Conservation (phyloP, 2,888 invertebrate genomes). For the Syrphus vitripennis region DNA sequence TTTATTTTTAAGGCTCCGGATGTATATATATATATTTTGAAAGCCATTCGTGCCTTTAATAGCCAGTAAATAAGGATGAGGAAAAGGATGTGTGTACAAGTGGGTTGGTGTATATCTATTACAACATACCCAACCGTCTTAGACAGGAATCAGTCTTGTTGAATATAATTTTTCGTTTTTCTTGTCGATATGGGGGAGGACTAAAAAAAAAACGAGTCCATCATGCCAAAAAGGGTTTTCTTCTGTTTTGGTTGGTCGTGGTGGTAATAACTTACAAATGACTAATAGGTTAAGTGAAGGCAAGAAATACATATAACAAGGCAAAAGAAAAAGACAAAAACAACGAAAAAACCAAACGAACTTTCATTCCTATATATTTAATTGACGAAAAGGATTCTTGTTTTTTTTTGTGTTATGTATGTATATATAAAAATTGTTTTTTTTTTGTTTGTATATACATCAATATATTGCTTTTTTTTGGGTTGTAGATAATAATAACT, state of each 20-base stretch:
- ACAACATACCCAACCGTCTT: conserved; percentile 45
- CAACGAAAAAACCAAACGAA: conserved; percentile 24
- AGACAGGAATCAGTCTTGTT: conserved; percentile 26
- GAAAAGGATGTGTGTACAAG: conserved; percentile 16
- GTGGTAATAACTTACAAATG: conserved; percentile 65
- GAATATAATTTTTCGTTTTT: not conserved
- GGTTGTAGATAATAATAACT: conserved; percentile 50
- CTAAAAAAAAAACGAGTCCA: not conserved
- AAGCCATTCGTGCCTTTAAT: conserved; percentile 45
- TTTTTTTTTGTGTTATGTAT: no score
- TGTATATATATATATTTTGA: conserved; percentile 5
- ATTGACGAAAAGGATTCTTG: conserved; percentile 70
- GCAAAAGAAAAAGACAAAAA: conserved; percentile 19
- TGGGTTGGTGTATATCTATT: not conserved
- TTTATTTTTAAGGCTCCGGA: conserved; percentile 2
- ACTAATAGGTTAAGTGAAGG: conserved; percentile 54
- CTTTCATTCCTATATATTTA: conserved; percentile 63
- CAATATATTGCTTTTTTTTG: conserved; percentile 66
- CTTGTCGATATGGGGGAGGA: not conserved
- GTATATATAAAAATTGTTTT: conserved; percentile 43
- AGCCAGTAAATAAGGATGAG: conserved; percentile 24
- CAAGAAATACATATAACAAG: not conserved
- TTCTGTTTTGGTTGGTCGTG: conserved; percentile 29
- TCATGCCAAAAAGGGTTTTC: not conserved
- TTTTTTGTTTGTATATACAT: conserved; percentile 23